Evolutionary conservation across 1,140 invertebrate species (phyloP), one percentile per base, ranked within the genome.

Genomic region (Meteorus sp.): DNA sequence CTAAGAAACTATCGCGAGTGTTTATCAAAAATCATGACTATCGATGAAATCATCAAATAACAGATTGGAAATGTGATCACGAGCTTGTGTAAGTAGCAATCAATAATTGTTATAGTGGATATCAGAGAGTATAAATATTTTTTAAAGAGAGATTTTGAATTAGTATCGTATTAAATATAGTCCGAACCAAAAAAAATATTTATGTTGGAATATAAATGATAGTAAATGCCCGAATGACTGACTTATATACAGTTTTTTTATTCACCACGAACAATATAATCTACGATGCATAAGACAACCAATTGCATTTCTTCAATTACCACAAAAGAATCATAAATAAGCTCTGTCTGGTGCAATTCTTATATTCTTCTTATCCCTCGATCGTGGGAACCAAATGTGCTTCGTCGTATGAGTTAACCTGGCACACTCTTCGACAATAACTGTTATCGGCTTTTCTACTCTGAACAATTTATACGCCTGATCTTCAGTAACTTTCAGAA

Each of bases 291-390:
- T 17, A 52, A 35, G 22, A 31, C 13, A 31, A 31, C 20, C 29
- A 22, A n/a, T 19, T 20, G n/a, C 13, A 8, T 15, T 52, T 52
- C 7, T 15, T 23, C 11, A 20, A 25, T 51, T 23, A 15, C 74
- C n/a, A n/a, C n/a, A n/a, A n/a, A n/a, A n/a, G n/a, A n/a, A n/a
- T 83, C 88, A 92, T 61, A 92, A 82, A 76, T 89, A 92, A 45
- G 84, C 81, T 71, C 90, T 83, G 67, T 92, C 88, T 80, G 85
- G 85, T 66, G 81, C 72, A 37, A 82, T 87, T 58, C 86, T 83
- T 70, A 87, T 90, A 0, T 83, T 83, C 70, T 80, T 86, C 69
- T 85, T 88, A 65, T 86, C 84, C 66, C 86, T 82, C 7, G 82
- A 75, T 69, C 85, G 83, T 2, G 84, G 89, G 69, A 86, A 93